Evolutionary conservation across 2,888 invertebrate species (phyloP).

Genomic region (Cheiracanthium punctorium): DNA sequence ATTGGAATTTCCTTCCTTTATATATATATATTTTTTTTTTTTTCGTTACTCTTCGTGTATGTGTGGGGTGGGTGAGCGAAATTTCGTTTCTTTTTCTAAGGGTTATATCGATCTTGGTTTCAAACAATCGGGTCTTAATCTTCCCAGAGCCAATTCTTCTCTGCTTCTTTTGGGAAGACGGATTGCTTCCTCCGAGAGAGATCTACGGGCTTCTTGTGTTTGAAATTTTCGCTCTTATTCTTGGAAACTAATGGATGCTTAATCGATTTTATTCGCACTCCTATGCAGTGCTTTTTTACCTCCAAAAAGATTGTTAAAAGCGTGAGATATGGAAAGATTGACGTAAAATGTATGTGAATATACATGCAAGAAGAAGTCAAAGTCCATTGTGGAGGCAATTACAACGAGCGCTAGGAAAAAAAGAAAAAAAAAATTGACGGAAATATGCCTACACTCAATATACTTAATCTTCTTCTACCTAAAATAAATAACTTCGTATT

Average conservation of each 20-base stretch:
- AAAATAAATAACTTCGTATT: no score
- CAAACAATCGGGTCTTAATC: slow-evolving; percentile 69
- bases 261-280: slow-evolving; percentile 46
- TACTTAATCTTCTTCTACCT: no score
- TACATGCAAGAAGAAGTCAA: no score
- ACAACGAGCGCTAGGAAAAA: no score
- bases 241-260: slow-evolving; percentile 59
- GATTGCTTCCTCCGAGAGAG: slow-evolving; percentile 55
- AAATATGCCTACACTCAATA: no score
- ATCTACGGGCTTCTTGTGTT: slow-evolving; percentile 39
- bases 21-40: slow-evolving; percentile 29
- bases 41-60: slow-evolving; percentile 11
- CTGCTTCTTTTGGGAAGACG: slow-evolving; percentile 51
- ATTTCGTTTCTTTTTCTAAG: slow-evolving; percentile 40
- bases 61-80: background rate
- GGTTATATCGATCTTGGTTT: slow-evolving; percentile 65
- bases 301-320: no score
- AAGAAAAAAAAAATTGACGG: no score
- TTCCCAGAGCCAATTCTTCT: slow-evolving; percentile 67
- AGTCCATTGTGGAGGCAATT: no score
- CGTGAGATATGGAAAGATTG: no score
- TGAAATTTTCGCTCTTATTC: slow-evolving; percentile 53
- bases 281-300: background rate
- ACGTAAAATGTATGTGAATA: no score
- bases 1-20: slow-evolving; percentile 60